Base-by-base conservation (phyloP, 2,797 vertebrate species). In the Melopsittacus undulatus region DNA sequence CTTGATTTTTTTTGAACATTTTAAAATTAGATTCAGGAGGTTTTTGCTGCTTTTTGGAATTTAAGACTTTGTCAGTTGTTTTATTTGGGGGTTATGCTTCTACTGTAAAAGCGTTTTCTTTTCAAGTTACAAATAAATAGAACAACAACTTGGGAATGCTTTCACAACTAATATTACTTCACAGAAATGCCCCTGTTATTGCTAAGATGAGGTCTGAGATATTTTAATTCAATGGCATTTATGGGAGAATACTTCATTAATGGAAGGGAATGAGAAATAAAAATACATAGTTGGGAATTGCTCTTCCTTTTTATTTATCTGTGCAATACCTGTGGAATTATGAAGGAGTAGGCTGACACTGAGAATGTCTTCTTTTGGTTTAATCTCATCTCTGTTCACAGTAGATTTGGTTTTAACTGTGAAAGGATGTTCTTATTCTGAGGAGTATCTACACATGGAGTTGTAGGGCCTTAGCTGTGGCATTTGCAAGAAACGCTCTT, bases 281-380 rank as follows among this genome's bases (percentile, higher is more conserved):
- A 64, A 93, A 80, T 73, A 45, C 15, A 5, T 49, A 42, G 46
- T 9, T 83, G 74, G 40, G n/a, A 88, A 67, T 69, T 66, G 22
- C 34, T 80, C 36, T 40, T 83, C 79, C 43, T 80, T 83, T 59
- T 79, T 68, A 40, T 83, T 81, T 32, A 27, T 61, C 36, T 89
- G 46, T 74, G 80, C 46, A 94, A 83, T 61, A 90, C 66, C 73
- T 52, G 48, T 93, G 83, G 73, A 90, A 70, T 88, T 83, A 48
- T 7, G 26, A 78, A 91, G 29, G 64, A 88, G 83, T 78, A 91
- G 86, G 80, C 69, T 94, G 73, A 81, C 68, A 10, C 24, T 79
- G 51, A 83, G 46, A 91, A 36, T 54, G 66, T 68, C 29, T 45
- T 64, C 45, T 72, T 94, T 88, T 72, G 69, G 42, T 94, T 94